Conservation (phyloP, 2,888 invertebrate genomes). For the Nemotelus pantherinus region DNA sequence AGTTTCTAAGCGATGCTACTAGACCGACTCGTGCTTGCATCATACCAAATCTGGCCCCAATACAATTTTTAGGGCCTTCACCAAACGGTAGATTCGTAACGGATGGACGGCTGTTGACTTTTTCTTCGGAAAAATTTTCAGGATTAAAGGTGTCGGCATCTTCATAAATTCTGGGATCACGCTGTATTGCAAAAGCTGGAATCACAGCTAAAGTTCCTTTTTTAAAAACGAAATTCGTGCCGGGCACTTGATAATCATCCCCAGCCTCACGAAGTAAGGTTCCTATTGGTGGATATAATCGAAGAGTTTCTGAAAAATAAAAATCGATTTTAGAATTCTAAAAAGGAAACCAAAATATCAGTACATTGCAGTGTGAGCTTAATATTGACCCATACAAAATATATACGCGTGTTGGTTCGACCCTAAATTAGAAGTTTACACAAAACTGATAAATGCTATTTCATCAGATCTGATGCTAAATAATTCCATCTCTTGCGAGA, state of each 20-base stretch:
- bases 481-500: too few relatives aligned
- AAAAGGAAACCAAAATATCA: too few relatives aligned
- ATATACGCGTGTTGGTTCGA: too few relatives aligned
- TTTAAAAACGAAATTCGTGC: slow-evolving; percentile 63
- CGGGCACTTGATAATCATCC: slow-evolving; percentile 44
- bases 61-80: slow-evolving; percentile 45
- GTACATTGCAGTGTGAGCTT: too few relatives aligned
- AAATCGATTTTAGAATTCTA: background rate
- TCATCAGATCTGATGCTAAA: too few relatives aligned
- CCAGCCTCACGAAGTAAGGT: slow-evolving; percentile 1
- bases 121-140: slow-evolving; percentile 67
- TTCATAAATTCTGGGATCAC: slow-evolving; percentile 67
- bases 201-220: slow-evolving; percentile 66
- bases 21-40: slow-evolving; percentile 28
- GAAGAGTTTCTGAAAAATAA: slow-evolving; percentile 22
- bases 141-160: slow-evolving; percentile 70
- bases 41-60: slow-evolving; percentile 42
- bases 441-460: too few relatives aligned
- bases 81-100: slow-evolving; percentile 36
- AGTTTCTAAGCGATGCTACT: background rate
- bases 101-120: slow-evolving; percentile 63
- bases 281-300: slow-evolving; percentile 32
- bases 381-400: too few relatives aligned
- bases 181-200: slow-evolving; percentile 67
- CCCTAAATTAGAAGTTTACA: too few relatives aligned